Percentiles rank a stretch among this genome's conserved stretches.
Conservation (phyloP, 2,797 vertebrate genomes). For the Anabas testudineus region DNA sequence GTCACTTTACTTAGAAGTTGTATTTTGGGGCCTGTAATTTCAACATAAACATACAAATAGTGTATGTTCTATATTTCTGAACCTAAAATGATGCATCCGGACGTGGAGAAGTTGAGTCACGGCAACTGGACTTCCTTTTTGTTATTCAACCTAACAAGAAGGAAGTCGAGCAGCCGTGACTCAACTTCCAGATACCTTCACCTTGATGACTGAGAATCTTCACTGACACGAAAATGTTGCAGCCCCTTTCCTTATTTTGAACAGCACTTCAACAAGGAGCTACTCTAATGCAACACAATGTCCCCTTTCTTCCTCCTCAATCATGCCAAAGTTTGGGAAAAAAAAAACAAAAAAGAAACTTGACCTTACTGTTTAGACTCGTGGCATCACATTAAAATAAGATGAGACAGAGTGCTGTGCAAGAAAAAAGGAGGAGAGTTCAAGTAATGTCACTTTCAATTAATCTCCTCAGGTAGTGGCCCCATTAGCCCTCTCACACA, state of each 20-base stretch:
- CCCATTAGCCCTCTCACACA: constrained; percentile 94
- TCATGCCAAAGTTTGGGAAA: constrained; percentile 90
- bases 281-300: constrained; percentile 79
- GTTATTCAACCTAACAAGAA: no score
- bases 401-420: constrained; percentile 81
- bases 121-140: no score
- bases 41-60: neutral
- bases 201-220: no score
- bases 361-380: constrained; percentile 90
- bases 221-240: no score
- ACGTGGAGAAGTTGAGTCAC: no score
- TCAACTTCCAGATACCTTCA: no score
- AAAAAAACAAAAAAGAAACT: no score
- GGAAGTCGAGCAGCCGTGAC: no score
- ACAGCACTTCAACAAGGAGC: constrained; percentile 49
- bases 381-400: constrained; percentile 93
- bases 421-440: constrained; percentile 82
- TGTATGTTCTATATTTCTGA: neutral
- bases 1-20: no score
- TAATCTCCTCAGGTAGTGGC: constrained; percentile 92
- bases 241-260: neutral
- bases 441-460: constrained; percentile 97
- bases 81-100: neutral
- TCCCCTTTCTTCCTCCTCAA: constrained; percentile 80
- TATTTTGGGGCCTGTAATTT: no score